Evolutionary conservation across 2,888 invertebrate genomes (phyloP), one percentile per base, ranked within the genome.

Genomic region (Caenorhabditis zanzibari): DNA sequence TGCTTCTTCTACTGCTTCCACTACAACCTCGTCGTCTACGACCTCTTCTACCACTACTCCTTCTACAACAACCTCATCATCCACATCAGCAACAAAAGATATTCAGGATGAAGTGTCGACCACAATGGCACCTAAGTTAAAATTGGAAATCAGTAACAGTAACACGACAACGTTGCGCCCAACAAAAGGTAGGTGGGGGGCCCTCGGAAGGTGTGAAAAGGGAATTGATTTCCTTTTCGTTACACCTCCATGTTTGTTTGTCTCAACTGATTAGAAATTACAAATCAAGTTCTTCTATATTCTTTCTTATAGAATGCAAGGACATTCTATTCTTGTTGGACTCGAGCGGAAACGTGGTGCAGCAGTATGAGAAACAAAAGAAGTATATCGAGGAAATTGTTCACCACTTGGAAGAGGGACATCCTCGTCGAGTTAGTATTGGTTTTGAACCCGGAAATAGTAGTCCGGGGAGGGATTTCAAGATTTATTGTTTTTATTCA

Each of bases 281-380:
- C 66, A 66, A 47, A 68, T 76, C 59, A 35, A 44, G 63, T 81
- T 86, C 71, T 58, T 63, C 44, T 52, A 10, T 22, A 12, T 61
- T 58, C n/a, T 22, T 49, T n/a, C 41, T 68, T 68, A 22, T 68
- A 85, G 85, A 81, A 24, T 87, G 87, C 63, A 77, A 84, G 22
- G 84, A 85, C 72, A 82, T 87, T 52, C 63, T 87, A 19, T 87
- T 87, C 72, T 68, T 87, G 16, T 66, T 87, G 35, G 87, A 87
- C 71, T 87, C 87, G 1, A 87, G 87, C 73, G 87, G 87, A 73
- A 87, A 87, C 64, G 87, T 85, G 32, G 35, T 81, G 35, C 71
- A 76, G 47, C 87, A 87, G 38, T 87, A 81, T 58, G 85, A 85
- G 28, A 87, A 87, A 61, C 87, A 87, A 74, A 87, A 87, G 44